phyloP scores from a whole-genome alignment of 2,797 vertebrate species.

The Sparus aurata region DNA sequence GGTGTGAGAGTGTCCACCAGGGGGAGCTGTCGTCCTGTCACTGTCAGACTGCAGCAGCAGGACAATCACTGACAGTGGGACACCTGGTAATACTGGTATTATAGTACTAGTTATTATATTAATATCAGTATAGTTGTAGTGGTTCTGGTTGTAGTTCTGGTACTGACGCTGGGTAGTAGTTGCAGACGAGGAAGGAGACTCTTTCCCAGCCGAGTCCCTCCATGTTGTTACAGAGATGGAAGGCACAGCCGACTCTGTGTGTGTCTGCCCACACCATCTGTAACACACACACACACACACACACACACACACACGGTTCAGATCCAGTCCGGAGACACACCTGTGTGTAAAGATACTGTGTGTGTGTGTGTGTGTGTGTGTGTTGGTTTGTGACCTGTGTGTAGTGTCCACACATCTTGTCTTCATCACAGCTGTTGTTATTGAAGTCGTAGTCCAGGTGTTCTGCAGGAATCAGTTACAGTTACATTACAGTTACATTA shows the following conservation, averaged over 20 bases:
- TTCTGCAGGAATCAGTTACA: slow-evolving; percentile 45
- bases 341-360: slow-evolving; percentile 12
- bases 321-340: neutral
- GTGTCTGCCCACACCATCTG: slow-evolving; percentile 86
- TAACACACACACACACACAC: slow-evolving; percentile 62
- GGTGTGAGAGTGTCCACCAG: slow-evolving; percentile 16
- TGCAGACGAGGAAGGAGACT: slow-evolving; percentile 78
- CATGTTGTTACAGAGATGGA: slow-evolving; percentile 75
- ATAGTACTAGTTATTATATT: no score
- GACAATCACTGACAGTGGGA: neutral
- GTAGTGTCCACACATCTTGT: slow-evolving; percentile 84
- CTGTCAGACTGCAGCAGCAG: neutral
- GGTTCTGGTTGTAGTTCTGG: neutral
- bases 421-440: slow-evolving; percentile 78
- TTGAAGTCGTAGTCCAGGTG: slow-evolving; percentile 65
- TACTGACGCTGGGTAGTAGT: slow-evolving; percentile 84
- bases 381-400: slow-evolving; percentile 79
- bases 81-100: neutral
- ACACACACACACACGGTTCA: slow-evolving; percentile 32
- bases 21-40: neutral
- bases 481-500: no score
- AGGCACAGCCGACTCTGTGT: slow-evolving; percentile 79
- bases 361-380: slow-evolving; percentile 9
- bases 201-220: slow-evolving; percentile 56
- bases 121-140: no score